phyloP scores from a whole-genome alignment of 2,888 invertebrate species.

The Zeuzera pyrina region DNA sequence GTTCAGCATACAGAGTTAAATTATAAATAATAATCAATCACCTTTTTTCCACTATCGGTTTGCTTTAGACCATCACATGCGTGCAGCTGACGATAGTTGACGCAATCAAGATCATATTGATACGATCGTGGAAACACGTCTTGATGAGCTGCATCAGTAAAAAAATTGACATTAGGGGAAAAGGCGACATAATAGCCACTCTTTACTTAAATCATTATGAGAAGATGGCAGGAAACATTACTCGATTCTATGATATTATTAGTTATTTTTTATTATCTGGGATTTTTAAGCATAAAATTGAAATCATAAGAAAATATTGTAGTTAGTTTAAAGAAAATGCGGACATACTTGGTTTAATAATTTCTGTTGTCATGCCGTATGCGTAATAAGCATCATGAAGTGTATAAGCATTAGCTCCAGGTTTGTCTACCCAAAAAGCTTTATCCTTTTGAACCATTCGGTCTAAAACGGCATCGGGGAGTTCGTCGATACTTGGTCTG shows the following conservation, averaged over 20 bases:
- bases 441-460: conserved; percentile 58
- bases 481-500: conserved; percentile 53
- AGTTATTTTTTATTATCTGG: background rate
- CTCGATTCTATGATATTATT: background rate
- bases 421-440: conserved; percentile 71
- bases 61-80: no score
- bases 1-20: no score
- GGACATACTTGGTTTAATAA: conserved; percentile 34
- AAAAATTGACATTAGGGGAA: background rate
- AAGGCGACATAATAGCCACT: background rate
- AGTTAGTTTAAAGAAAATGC: background rate
- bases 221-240: background rate
- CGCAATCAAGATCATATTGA: conserved; percentile 71
- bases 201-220: background rate
- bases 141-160: conserved; percentile 35
- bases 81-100: conserved; percentile 47
- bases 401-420: conserved; percentile 66
- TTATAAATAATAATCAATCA: no score
- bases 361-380: conserved; percentile 46
- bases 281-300: background rate
- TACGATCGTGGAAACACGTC: conserved; percentile 70
- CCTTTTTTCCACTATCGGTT: no score
- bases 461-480: conserved; percentile 56
- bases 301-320: background rate
- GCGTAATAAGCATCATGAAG: conserved; percentile 61